Evolutionary conservation across 2,888 invertebrate genomes (phyloP).

Genomic region (Chouioia cunea): DNA sequence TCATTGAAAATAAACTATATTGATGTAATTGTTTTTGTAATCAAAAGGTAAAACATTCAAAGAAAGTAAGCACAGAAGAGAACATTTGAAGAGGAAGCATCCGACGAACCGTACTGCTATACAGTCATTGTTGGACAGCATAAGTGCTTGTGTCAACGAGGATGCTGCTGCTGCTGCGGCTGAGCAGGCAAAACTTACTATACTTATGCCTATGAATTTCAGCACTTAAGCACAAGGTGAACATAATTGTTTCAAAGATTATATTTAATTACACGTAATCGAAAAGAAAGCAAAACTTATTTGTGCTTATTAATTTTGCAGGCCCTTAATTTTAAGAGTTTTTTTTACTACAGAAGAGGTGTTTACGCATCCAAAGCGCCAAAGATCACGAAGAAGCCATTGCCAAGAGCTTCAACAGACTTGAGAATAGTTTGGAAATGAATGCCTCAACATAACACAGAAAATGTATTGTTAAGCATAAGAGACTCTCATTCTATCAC

Average conservation of each 20-base stretch:
- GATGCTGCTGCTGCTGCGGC: conserved; percentile 53
- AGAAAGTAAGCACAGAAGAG: conserved; percentile 65
- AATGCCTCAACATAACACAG: conserved; percentile 38
- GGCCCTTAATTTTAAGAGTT: conserved; percentile 37
- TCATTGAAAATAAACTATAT: not conserved
- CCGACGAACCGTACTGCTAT: conserved; percentile 56
- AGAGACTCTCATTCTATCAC: conserved; percentile 11
- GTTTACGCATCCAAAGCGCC: conserved; percentile 39
- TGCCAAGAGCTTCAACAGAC: conserved; percentile 23
- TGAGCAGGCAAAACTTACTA: conserved; percentile 63
- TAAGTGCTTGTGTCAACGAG: conserved; percentile 61
- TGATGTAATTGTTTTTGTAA: not conserved
- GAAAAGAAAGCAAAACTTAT: not conserved
- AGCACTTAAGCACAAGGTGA: conserved; percentile 52
- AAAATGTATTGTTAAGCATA: conserved; percentile 30
- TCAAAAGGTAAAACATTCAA: conserved; percentile 59
- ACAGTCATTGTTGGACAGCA: conserved; percentile 62
- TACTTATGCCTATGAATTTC: conserved; percentile 65
- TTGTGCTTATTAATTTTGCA: conserved; percentile 16
- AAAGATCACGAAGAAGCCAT: conserved; percentile 39
- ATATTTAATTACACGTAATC: not conserved
- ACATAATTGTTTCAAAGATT: not conserved
- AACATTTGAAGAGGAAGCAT: conserved; percentile 65
- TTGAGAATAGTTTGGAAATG: conserved; percentile 39
- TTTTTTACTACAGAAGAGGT: conserved; percentile 42